Percentiles rank a stretch among this genome's conserved stretches.
Evolutionary conservation across 1,140 invertebrate species (phyloP).

Genomic region (Lasaia peninsularis): DNA sequence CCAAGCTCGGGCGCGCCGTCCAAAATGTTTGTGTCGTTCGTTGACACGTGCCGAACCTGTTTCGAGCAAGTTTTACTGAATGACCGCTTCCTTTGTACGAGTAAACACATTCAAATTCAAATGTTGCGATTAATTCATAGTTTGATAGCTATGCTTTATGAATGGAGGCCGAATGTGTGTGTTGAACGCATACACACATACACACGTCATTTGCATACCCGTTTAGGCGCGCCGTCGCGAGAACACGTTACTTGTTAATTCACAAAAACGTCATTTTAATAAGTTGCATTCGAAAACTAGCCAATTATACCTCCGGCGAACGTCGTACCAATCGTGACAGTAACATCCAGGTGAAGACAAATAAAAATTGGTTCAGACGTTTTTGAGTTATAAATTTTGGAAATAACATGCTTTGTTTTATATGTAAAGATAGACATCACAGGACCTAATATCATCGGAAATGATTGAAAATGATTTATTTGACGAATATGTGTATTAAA

Average conservation of each 20-base stretch:
- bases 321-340: no score
- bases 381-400: no score
- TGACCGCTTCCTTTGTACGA: conserved; percentile 73
- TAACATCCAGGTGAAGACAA: no score
- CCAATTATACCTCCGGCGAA: conserved; percentile 17
- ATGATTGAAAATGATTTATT: no score
- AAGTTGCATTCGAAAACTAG: conserved; percentile 63
- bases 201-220: conserved; percentile 60
- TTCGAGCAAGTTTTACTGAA: conserved; percentile 70
- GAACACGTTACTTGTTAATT: conserved; percentile 70
- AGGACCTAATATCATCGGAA: no score
- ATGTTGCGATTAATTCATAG: conserved; percentile 76
- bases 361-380: no score
- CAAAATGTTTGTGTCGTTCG: conserved; percentile 70
- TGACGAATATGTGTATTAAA: no score
- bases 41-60: conserved; percentile 75
- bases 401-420: no score
- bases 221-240: conserved; percentile 58
- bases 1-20: conserved; percentile 41
- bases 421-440: no score
- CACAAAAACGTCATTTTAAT: conserved; percentile 65
- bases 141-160: conserved; percentile 70
- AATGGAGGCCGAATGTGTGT: conserved; percentile 51
- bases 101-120: conserved; percentile 76
- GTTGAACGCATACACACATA: conserved; percentile 49